A percentile compares a stretch with the other conserved stretches of the same genome.
These are phyloP conservation scores for Hololepta plana DNA, from an alignment of 2,888 invertebrate genomes.

Conservation along the genomic window DNA sequence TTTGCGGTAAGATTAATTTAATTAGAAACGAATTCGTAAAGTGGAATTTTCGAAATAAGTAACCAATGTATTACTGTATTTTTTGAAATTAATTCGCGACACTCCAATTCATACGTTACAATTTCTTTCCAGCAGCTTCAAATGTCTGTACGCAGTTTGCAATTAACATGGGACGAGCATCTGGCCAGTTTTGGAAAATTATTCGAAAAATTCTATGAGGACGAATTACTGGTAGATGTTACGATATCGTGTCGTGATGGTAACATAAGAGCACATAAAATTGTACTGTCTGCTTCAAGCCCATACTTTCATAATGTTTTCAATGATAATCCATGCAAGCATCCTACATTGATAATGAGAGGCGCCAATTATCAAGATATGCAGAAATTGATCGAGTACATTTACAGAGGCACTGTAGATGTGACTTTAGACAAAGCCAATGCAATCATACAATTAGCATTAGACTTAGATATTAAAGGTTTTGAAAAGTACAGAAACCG, in stretches of 20 bases:
- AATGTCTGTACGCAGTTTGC: slow-evolving; percentile 47
- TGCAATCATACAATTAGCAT: slow-evolving; percentile 45
- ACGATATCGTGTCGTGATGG: slow-evolving; percentile 56
- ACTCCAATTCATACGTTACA: too few species aligned
- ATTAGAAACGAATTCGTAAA: too few species aligned
- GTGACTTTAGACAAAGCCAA: slow-evolving; percentile 43
- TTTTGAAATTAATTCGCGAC: too few species aligned
- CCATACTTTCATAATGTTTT: slow-evolving; percentile 61
- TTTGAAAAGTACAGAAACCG: slow-evolving; percentile 23
- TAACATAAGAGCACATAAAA: slow-evolving; percentile 48
- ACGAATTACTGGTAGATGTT: slow-evolving; percentile 50
- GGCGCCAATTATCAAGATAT: slow-evolving; percentile 47
- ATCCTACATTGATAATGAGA: slow-evolving; percentile 53
- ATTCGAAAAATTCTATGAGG: slow-evolving; percentile 49
- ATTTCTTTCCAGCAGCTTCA: too few species aligned
- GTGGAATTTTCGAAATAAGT: too few species aligned
- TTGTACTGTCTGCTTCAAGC: slow-evolving; percentile 57
- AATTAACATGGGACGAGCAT: slow-evolving; percentile 56
- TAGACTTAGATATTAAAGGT: slow-evolving; percentile 48
- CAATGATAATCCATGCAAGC: slow-evolving; percentile 54
- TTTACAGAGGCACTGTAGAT: slow-evolving; percentile 53
- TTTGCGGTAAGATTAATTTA: too few species aligned
- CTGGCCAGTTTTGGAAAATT: slow-evolving; percentile 50
- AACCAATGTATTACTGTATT: too few species aligned
- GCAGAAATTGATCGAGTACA: slow-evolving; percentile 47